These are phyloP conservation scores for Aphodius granarius DNA, from an alignment of 2,888 invertebrate species.

Conservation along the genomic window DNA sequence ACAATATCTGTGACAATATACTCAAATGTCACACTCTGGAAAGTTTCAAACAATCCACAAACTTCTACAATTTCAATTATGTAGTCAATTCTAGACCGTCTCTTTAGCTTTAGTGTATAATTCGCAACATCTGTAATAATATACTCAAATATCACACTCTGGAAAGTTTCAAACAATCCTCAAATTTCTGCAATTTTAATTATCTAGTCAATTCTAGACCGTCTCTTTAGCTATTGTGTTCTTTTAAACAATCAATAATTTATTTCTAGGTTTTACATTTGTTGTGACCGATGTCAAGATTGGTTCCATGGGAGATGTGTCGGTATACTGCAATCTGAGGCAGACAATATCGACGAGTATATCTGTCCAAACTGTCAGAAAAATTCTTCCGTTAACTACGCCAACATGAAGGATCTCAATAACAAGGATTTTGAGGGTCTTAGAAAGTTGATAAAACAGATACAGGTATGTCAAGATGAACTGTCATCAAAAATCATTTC, in stretches of 20 bases:
- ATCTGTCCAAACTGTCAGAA: constrained; percentile 95
- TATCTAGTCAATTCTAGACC: not conserved
- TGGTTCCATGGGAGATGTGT: constrained; percentile 99
- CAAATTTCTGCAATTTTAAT: too few species aligned
- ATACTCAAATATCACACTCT: not conserved
- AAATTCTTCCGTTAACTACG: constrained; percentile 84
- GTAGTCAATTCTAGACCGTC: not conserved
- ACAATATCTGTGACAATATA: too few species aligned
- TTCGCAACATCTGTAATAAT: too few species aligned
- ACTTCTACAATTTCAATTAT: too few species aligned
- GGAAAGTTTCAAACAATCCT: not conserved
- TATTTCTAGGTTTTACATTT: constrained; percentile 88
- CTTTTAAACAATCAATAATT: not conserved
- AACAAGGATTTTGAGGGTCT: constrained; percentile 80
- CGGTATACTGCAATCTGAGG: constrained; percentile 90
- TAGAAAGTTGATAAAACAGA: constrained; percentile 84
- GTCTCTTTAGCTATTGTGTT: constrained; percentile 1
- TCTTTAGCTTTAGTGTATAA: not conserved
- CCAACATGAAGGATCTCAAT: constrained; percentile 84
- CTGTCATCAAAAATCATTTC: not conserved
- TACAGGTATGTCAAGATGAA: constrained; percentile 63
- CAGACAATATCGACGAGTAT: constrained; percentile 94
- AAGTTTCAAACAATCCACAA: not conserved
- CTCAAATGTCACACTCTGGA: not conserved
- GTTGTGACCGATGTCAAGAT: constrained; percentile 97